Evolutionary conservation across 1,140 invertebrate species (phyloP).

Genomic region (Venustaconcha ellipsiformis): DNA sequence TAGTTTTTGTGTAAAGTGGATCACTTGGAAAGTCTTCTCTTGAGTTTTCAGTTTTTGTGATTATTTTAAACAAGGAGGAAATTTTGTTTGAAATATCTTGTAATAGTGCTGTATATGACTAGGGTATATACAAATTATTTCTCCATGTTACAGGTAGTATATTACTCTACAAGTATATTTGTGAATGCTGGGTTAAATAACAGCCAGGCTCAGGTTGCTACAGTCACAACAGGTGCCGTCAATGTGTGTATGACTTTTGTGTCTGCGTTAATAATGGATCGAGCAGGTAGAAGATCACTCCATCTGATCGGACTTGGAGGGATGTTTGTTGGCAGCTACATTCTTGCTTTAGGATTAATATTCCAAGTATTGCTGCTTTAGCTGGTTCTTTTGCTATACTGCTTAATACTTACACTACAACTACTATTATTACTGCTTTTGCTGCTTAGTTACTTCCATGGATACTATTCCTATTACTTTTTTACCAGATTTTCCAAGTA

Average conservation of each 20-base stretch:
- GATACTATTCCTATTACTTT: too few relatives aligned
- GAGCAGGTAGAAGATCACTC: constrained; percentile 81
- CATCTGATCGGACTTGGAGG: constrained; percentile 78
- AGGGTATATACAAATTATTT: not conserved
- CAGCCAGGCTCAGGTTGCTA: constrained; percentile 76
- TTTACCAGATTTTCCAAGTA: too few relatives aligned
- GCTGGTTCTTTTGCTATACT: too few relatives aligned
- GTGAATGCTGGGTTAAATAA: constrained; percentile 74
- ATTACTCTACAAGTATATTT: constrained; percentile 83
- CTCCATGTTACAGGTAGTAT: constrained; percentile 76
- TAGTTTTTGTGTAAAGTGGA: too few relatives aligned
- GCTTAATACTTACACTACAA: too few relatives aligned
- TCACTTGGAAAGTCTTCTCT: too few relatives aligned
- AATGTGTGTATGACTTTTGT: constrained; percentile 78
- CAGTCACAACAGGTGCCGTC: constrained; percentile 79
- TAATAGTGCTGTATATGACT: too few relatives aligned
- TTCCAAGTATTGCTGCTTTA: not conserved
- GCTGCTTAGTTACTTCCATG: too few relatives aligned
- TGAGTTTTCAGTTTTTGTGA: too few relatives aligned
- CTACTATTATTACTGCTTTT: too few relatives aligned
- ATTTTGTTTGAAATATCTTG: too few relatives aligned
- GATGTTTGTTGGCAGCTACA: constrained; percentile 41
- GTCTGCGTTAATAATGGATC: constrained; percentile 67
- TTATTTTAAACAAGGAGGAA: too few relatives aligned
- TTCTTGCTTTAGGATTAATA: constrained; percentile 25